phyloP scores from a whole-genome alignment of 1,140 invertebrate genomes.

The Micrasema longulum region DNA sequence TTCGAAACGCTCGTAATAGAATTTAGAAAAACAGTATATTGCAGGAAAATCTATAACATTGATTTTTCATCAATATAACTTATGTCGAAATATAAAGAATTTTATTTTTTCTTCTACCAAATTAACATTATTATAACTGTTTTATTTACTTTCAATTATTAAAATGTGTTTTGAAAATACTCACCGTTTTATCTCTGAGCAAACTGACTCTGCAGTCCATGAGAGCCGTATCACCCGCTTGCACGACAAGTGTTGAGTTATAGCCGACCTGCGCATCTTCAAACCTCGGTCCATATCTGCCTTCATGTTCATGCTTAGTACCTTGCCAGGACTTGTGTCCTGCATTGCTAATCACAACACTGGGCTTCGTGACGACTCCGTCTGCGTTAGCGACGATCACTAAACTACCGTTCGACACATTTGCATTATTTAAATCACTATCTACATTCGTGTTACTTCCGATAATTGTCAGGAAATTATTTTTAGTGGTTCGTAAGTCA shows the following conservation, averaged over 20 bases:
- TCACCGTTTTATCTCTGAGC: conserved; percentile 88
- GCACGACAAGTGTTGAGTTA: conserved; percentile 79
- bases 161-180: too few species aligned
- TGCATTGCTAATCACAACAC: conserved; percentile 8
- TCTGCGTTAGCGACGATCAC: conserved; percentile 39
- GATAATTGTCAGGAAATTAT: conserved; percentile 48
- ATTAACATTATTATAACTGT: too few species aligned
- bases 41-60: too few species aligned
- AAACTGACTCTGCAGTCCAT: conserved; percentile 86
- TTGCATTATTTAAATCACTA: conserved; percentile 25
- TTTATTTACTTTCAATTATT: too few species aligned
- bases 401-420: conserved; percentile 16
- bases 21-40: too few species aligned
- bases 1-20: too few species aligned
- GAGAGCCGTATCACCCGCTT: conserved; percentile 81
- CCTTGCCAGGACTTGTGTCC: conserved; percentile 55
- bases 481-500: conserved; percentile 49
- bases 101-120: too few species aligned
- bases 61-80: too few species aligned
- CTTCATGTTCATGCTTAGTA: conserved; percentile 69
- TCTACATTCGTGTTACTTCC: conserved; percentile 16
- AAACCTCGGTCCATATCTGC: conserved; percentile 77
- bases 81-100: too few species aligned
- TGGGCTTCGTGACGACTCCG: conserved; percentile 13
- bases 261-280: conserved; percentile 71